Base-by-base conservation (phyloP, 2,888 invertebrate genomes). In the Sesia apiformis region DNA sequence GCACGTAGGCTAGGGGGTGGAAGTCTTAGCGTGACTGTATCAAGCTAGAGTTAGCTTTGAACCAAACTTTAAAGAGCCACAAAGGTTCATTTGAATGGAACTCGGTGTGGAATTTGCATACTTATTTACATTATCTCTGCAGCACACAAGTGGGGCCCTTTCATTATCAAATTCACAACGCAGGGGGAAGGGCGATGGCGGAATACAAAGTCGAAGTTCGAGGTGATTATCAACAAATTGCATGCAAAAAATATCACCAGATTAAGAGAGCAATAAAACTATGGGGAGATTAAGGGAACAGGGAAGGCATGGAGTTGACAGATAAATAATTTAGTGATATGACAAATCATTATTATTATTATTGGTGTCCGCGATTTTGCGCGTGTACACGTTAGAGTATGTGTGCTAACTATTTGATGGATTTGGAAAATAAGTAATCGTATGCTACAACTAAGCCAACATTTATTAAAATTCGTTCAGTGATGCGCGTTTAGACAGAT, bases 121-220 rank as follows among this genome's bases (percentile, higher is more conserved):
- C 84, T 81, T 89, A 88, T 89, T 89, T 88, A 85, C 87, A 89
- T 88, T 88, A 89, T 88, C 88, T 88, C 76, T 84, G 87, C 84
- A 83, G 76, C 81, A 84, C 88, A 87, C 88, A 85, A 86, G 84
- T 83, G 81, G 81, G 80, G 75, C 77, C 85, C 84, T 84, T 86
- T 87, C 84, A 87, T 89, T 88, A 87, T 86, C 86, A 82, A 88
- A 88, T 81, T 88, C 83, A 76, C 78, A 80, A 81, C 76, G 76
- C 74, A 75, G 78, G 85, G 80, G 82, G 69, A 74, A 60, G 66
- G 69, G 57, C 60, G 78, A 69, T 61, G 66, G n/a, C 65, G 68
- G 88, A 87, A 88, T 89, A 87, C 80, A 80, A 84, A 87, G 74
- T 82, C 73, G 63, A 73, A 74, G 72, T 79, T 78, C 76, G 77